phyloP scores from a whole-genome alignment of 2,797 vertebrate species.

The Labeo calbasu region DNA sequence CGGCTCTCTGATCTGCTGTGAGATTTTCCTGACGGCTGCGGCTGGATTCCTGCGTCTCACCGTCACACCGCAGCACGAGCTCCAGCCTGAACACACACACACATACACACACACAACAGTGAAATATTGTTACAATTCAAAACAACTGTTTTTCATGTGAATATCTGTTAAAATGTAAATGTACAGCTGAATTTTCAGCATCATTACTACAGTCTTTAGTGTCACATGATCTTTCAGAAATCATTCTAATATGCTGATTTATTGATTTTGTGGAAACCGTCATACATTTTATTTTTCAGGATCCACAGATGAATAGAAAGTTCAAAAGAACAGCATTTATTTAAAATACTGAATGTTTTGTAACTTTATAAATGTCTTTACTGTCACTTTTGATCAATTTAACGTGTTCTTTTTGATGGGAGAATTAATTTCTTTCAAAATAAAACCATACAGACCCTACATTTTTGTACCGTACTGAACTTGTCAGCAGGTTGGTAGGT shows the following conservation, averaged over 20 bases:
- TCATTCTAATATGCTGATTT: background rate
- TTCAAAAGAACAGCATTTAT: too few relatives aligned
- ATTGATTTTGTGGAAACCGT: too few relatives aligned
- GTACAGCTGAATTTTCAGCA: background rate
- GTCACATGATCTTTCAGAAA: background rate
- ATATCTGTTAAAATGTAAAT: too few relatives aligned
- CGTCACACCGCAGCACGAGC: constrained; percentile 75
- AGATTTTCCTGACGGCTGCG: constrained; percentile 69
- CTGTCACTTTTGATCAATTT: background rate
- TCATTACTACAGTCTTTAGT: background rate
- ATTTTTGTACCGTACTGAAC: too few relatives aligned
- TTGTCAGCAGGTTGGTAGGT: background rate
- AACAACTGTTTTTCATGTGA: background rate
- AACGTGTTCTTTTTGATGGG: background rate
- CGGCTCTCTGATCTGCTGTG: constrained; percentile 75
- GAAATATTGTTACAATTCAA: background rate
- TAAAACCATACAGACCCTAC: background rate
- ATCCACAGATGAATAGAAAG: too few relatives aligned
- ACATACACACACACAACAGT: background rate
- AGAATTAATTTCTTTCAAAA: background rate
- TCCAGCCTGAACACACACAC: constrained; percentile 72
- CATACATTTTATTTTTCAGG: too few relatives aligned
- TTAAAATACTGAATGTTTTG: too few relatives aligned
- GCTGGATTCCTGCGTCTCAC: constrained; percentile 70
- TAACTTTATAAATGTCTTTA: too few relatives aligned